phyloP scores from a whole-genome alignment of 2,888 invertebrate species.

The Punctoribates punctum region DNA sequence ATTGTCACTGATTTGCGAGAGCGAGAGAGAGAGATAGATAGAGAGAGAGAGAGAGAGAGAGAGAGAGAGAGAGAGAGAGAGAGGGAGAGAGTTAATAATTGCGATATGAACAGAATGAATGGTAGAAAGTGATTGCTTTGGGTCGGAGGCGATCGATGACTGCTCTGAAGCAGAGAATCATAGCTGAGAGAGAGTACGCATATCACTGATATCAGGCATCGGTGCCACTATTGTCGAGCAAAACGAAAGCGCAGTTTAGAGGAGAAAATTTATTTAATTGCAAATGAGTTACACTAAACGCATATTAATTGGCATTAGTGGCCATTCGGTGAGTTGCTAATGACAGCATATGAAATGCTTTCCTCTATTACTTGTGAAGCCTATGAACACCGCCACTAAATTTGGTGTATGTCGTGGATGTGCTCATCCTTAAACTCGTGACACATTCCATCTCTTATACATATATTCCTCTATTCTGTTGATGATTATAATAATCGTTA shows the following conservation, averaged over 20 bases:
- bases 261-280: conserved; percentile 2
- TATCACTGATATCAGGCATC: no score
- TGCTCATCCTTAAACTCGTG: neutral
- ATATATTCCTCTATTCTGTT: neutral
- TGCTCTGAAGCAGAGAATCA: neutral
- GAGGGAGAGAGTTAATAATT: neutral
- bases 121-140: neutral
- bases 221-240: no score
- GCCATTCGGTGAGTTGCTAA: conserved; percentile 21
- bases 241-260: neutral
- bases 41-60: no score
- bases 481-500: conserved; percentile 5
- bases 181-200: neutral
- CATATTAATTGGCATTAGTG: conserved; percentile 22
- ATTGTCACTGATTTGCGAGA: neutral
- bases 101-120: neutral
- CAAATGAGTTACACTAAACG: conserved; percentile 17
- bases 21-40: no score
- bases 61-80: no score
- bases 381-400: neutral
- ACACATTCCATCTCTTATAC: neutral
- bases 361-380: neutral
- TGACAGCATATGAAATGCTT: neutral
- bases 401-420: neutral
- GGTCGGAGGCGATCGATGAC: neutral